Percentiles rank a stretch among this genome's conserved stretches.
Conservation (phyloP, 1,140 invertebrate genomes). For the Stegodyphus mimosarum region DNA sequence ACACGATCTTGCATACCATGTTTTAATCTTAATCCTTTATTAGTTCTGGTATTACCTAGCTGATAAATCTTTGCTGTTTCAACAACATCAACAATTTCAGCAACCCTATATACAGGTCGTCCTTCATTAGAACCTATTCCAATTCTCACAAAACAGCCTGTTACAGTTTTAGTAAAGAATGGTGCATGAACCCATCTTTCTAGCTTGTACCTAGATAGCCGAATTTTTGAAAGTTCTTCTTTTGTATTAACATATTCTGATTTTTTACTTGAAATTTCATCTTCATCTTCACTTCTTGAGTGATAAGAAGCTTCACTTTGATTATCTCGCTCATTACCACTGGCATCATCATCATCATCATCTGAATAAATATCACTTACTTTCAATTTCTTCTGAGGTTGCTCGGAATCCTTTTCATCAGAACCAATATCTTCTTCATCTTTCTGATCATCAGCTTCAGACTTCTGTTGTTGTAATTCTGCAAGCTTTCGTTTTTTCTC, state of each 20-base stretch:
- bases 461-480: constrained; percentile 67
- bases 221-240: constrained; percentile 88
- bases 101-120: constrained; percentile 90
- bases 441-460: constrained; percentile 70
- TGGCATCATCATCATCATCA: constrained; percentile 75
- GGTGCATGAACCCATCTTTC: constrained; percentile 96
- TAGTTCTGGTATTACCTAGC: constrained; percentile 89
- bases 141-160: constrained; percentile 94
- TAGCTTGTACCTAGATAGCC: constrained; percentile 91
- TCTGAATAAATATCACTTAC: constrained; percentile 96
- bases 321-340: constrained; percentile 62
- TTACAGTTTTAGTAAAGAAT: constrained; percentile 89
- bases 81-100: constrained; percentile 93
- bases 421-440: constrained; percentile 72
- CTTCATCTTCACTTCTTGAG: constrained; percentile 62
- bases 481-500: constrained; percentile 79
- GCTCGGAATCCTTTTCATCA: constrained; percentile 65
- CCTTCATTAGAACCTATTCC: constrained; percentile 94
- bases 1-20: constrained; percentile 92
- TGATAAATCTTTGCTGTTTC: constrained; percentile 96
- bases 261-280: constrained; percentile 53
- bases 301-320: constrained; percentile 63
- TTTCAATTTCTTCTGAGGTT: constrained; percentile 78
- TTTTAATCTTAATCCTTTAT: constrained; percentile 80
- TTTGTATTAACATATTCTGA: constrained; percentile 75